Base-by-base conservation (phyloP, 2,113 vertebrate species). In the Pseudopipra pipra region DNA sequence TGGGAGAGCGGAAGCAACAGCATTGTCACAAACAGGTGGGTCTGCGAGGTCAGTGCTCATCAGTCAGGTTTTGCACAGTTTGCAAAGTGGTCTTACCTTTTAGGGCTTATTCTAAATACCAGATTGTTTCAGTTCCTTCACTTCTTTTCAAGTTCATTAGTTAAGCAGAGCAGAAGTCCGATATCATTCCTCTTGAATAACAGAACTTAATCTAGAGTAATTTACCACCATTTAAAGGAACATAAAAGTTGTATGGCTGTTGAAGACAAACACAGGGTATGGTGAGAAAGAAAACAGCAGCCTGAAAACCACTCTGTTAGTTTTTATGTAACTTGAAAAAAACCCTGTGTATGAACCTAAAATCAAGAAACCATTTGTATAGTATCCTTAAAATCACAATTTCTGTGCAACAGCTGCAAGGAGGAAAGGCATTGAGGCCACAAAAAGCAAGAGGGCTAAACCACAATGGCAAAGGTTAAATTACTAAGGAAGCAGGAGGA, bases 1-100 rank as follows among this genome's bases (percentile, higher is more conserved):
- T 99, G 99, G 99, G 99, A 99, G 96, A 99, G 99, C 18, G 99
- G 99, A 56, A 99, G 99, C 97, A 99, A 99, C 97, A 99, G 99
- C 97, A 99, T 99, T 65, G 99, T 99, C 95, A 99, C 99, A 49
- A 99, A 99, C 96, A 99, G 99, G 98, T 98, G 97, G 79, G 95
- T 94, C 62, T 31, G 44, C 18, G 55, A 35, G 41, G 30, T 56
- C 19, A 17, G 24, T 11, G 30, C 8, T 73, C 55, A 12, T 27
- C 30, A 4, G 4, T 30, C 59, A 61, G 44, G 12, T 9, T 23
- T 13, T 12, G 12, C 51, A 39, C 2, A 9, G 14, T 62, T 86
- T 83, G 35, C 24, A 39, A 23, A 76, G 33, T 46, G 37, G 39
- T 28, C 20, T 56, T n/a, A 21, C 6, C 73, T 94, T 87, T 56